These are phyloP conservation scores for Patella pellucida DNA, from an alignment of 2,888 invertebrate genomes.

Conservation along the genomic window DNA sequence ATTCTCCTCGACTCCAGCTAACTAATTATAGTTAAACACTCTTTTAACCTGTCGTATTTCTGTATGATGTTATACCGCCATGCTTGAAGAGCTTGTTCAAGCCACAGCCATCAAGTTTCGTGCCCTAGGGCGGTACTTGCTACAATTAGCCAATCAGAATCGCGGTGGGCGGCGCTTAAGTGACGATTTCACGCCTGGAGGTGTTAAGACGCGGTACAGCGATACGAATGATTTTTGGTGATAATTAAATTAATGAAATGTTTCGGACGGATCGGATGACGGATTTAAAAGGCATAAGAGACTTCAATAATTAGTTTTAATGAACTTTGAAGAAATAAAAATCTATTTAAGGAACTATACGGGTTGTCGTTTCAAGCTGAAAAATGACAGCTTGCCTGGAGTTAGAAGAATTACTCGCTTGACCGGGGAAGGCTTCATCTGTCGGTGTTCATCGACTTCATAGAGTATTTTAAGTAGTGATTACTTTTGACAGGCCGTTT, in stretches of 20 bases:
- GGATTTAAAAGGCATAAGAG: background rate
- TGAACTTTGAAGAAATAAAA: constrained; percentile 9
- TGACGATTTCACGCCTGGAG: background rate
- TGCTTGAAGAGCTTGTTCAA: constrained; percentile 2
- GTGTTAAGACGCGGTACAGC: background rate
- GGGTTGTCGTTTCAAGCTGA: too few relatives aligned
- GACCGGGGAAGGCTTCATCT: too few relatives aligned
- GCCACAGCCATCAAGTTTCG: background rate
- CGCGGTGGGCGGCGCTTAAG: background rate
- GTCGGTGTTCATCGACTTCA: too few relatives aligned
- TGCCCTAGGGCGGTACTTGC: background rate
- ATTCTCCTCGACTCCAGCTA: background rate
- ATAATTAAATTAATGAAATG: constrained; percentile 10
- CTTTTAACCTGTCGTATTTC: constrained; percentile 1
- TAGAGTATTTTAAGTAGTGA: too few relatives aligned
- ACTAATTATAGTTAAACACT: constrained; percentile 2
- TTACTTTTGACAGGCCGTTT: too few relatives aligned
- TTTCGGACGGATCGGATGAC: background rate
- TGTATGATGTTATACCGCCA: constrained; percentile 1
- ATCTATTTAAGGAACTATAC: too few relatives aligned
- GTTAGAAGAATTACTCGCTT: too few relatives aligned
- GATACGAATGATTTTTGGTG: background rate
- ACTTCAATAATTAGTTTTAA: constrained; percentile 4
- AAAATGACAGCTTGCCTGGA: too few relatives aligned
- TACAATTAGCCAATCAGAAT: background rate